A percentile compares a stretch with the other conserved stretches of the same genome.
Evolutionary conservation across 2,888 invertebrate genomes (phyloP).

Genomic region (Pammene aurita): DNA sequence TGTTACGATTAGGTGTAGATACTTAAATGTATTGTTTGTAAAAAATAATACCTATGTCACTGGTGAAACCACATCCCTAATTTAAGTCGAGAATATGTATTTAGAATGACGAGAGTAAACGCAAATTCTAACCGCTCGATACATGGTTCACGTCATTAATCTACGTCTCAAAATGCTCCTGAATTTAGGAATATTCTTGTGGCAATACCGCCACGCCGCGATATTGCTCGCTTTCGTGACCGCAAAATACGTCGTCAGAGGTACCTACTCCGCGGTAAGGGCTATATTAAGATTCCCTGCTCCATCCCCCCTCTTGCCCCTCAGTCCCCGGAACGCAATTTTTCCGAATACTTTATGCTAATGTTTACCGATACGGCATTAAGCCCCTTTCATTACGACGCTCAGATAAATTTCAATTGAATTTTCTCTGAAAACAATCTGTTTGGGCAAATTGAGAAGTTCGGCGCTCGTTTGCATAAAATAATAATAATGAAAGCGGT

Average conservation of each 20-base stretch:
- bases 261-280: slow-evolving; percentile 29
- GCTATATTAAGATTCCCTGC: slow-evolving; percentile 64
- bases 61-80: too few species aligned
- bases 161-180: slow-evolving; percentile 23
- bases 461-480: slow-evolving; percentile 64
- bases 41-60: too few species aligned
- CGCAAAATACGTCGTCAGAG: slow-evolving; percentile 31
- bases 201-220: slow-evolving; percentile 23
- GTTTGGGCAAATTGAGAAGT: slow-evolving; percentile 69
- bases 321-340: slow-evolving; percentile 61
- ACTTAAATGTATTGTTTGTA: too few species aligned
- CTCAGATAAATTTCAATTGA: slow-evolving; percentile 65
- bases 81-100: too few species aligned
- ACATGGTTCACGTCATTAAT: slow-evolving; percentile 32
- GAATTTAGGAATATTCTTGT: slow-evolving; percentile 20
- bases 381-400: slow-evolving; percentile 64
- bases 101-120: slow-evolving; percentile 6
- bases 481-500: slow-evolving; percentile 52
- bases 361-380: slow-evolving; percentile 68
- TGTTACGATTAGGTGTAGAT: neutral
- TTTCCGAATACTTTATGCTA: slow-evolving; percentile 72
- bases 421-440: slow-evolving; percentile 71
- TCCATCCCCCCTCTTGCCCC: slow-evolving; percentile 51
- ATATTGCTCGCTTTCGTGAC: slow-evolving; percentile 21
- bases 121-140: slow-evolving; percentile 10